A percentile compares a stretch with the other conserved stretches of the same genome.
Conservation (phyloP, 2,888 invertebrate species). For the Cheilosia soror region DNA sequence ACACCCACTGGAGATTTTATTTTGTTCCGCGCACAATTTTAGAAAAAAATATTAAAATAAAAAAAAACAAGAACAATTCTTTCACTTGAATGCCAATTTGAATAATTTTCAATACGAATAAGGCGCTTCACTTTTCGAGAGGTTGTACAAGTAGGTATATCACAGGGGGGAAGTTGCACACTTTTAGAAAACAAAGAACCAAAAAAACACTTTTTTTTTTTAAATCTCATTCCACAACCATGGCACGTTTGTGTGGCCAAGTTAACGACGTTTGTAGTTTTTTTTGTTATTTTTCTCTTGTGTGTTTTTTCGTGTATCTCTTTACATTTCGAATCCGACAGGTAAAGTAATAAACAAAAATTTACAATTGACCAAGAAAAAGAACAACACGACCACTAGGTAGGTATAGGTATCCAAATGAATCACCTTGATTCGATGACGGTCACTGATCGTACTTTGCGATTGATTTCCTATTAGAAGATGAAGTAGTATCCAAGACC, state of each 20-base stretch:
- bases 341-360: conserved; percentile 34
- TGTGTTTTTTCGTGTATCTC: conserved; percentile 18
- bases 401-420: conserved; percentile 27
- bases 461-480: not conserved
- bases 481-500: conserved; percentile 24
- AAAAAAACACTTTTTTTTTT: conserved; percentile 29
- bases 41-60: no score
- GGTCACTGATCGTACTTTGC: conserved; percentile 36
- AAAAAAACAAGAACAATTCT: not conserved
- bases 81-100: not conserved
- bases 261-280: conserved; percentile 42
- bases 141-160: conserved; percentile 8
- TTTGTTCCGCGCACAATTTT: conserved; percentile 17
- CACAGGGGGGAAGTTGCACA: conserved; percentile 31
- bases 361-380: conserved; percentile 47
- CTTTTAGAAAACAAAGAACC: conserved; percentile 66
- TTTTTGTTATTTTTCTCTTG: conserved; percentile 28
- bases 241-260: conserved; percentile 65
- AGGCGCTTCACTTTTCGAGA: conserved; percentile 10
- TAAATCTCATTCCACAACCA: conserved; percentile 58
- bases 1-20: conserved; percentile 36
- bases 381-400: not conserved
- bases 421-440: conserved; percentile 55
- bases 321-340: conserved; percentile 27
- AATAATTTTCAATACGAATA: conserved; percentile 1